Evolutionary conservation across 1,140 invertebrate species (phyloP).

Genomic region (Bombus balteatus): DNA sequence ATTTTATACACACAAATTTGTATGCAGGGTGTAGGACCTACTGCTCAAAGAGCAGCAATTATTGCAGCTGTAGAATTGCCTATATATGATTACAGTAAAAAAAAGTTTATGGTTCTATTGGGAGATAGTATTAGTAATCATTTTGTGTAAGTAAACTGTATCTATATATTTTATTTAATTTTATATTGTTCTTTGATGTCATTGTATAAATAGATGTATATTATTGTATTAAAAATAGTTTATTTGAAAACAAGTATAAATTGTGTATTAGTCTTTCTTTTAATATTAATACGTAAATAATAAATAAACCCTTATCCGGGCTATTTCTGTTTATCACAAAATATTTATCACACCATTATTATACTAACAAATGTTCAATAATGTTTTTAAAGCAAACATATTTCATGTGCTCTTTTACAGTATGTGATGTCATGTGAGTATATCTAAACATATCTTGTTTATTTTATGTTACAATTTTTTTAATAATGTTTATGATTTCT

Average conservation of each 20-base stretch:
- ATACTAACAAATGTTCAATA: slow-evolving; percentile 25
- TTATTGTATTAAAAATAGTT: slow-evolving; percentile 4
- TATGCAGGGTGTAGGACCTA: slow-evolving; percentile 92
- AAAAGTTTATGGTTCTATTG: slow-evolving; percentile 87
- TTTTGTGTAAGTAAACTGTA: slow-evolving; percentile 88
- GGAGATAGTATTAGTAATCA: slow-evolving; percentile 93
- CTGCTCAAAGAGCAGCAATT: slow-evolving; percentile 94
- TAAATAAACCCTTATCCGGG: slow-evolving; percentile 68
- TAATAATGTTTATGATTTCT: slow-evolving; percentile 31
- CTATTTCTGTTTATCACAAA: neutral
- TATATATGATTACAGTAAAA: slow-evolving; percentile 96
- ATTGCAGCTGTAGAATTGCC: slow-evolving; percentile 97
- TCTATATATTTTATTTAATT: slow-evolving; percentile 13
- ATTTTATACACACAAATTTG: slow-evolving; percentile 6
- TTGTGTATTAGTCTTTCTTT: neutral
- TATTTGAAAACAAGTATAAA: neutral
- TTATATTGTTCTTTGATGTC: slow-evolving; percentile 5
- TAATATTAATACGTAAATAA: neutral
- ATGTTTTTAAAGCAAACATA: slow-evolving; percentile 1
- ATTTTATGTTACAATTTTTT: slow-evolving; percentile 3
- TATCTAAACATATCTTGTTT: slow-evolving; percentile 17
- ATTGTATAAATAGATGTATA: neutral
- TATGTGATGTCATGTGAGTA: slow-evolving; percentile 50
- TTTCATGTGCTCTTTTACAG: slow-evolving; percentile 12
- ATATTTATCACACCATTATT: neutral